phyloP scores from a whole-genome alignment of 2,797 vertebrate species.

The Rhinatrema bivittatum region DNA sequence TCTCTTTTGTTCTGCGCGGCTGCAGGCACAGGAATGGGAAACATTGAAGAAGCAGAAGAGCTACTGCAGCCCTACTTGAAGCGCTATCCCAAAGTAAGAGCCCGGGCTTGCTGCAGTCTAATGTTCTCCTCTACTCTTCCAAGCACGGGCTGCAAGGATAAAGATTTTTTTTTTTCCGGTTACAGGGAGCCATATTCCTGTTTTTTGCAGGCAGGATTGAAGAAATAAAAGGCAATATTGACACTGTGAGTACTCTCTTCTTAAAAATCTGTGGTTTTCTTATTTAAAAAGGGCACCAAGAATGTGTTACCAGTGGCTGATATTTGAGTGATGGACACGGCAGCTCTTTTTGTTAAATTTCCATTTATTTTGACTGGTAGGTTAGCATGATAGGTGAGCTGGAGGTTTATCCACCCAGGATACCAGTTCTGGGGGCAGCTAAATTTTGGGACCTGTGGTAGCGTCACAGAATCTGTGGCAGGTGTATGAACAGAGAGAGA shows the following conservation, averaged over 20 bases:
- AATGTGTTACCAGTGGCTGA: conserved; percentile 1
- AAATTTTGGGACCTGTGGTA: no score
- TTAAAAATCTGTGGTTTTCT: conserved; percentile 8
- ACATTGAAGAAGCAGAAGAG: conserved; percentile 85
- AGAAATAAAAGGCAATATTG: conserved; percentile 91
- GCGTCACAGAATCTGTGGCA: no score
- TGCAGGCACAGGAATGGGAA: conserved; percentile 90
- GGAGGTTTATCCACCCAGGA: no score
- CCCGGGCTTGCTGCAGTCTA: no score
- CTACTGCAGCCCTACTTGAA: conserved; percentile 84
- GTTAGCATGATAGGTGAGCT: no score
- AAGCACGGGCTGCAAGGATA: no score
- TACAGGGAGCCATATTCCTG: conserved; percentile 96
- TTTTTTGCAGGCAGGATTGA: conserved; percentile 97
- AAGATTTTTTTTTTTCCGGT: conserved; percentile 24
- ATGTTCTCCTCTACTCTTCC: no score
- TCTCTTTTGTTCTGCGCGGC: conserved; percentile 5
- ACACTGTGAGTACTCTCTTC: conserved; percentile 68
- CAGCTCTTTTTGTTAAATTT: no score
- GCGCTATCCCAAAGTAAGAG: conserved; percentile 84
- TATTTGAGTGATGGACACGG: neutral
- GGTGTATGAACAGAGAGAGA: no score
- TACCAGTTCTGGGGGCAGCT: no score
- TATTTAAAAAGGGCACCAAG: no score
- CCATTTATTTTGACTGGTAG: no score